phyloP scores from a whole-genome alignment of 2,797 vertebrate genomes.

The Silurus aristotelis region DNA sequence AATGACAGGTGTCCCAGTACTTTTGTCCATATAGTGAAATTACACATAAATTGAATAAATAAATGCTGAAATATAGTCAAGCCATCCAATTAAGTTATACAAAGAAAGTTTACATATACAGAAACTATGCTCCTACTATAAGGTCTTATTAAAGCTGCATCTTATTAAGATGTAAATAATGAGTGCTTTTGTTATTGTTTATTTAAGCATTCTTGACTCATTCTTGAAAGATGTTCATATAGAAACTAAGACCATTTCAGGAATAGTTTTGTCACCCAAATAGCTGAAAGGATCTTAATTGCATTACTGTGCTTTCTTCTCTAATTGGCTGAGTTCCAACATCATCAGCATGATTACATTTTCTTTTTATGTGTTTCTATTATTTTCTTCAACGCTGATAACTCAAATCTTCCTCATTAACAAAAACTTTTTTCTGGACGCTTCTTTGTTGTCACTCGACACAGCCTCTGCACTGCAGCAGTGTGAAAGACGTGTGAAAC shows the following conservation, averaged over 20 bases:
- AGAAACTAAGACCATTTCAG: not conserved
- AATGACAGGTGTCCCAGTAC: no score
- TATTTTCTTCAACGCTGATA: not conserved
- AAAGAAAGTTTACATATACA: no score
- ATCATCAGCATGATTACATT: not conserved
- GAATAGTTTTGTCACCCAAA: not conserved
- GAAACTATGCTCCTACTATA: no score
- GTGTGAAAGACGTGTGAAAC: slow-evolving; percentile 39
- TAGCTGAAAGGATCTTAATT: slow-evolving; percentile 29
- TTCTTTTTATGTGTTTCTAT: not conserved
- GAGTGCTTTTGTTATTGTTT: not conserved
- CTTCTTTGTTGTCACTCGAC: not conserved
- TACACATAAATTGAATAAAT: no score
- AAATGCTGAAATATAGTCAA: no score
- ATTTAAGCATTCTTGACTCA: no score
- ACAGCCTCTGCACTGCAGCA: slow-evolving; percentile 37
- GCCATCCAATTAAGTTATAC: no score
- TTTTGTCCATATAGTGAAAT: no score
- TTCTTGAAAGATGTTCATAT: not conserved
- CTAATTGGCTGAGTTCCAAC: slow-evolving; percentile 33
- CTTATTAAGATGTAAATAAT: not conserved
- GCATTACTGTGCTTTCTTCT: slow-evolving; percentile 42
- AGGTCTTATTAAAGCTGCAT: not conserved
- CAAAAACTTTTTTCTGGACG: slow-evolving; percentile 15
- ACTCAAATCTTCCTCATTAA: slow-evolving; percentile 23